phyloP scores from a whole-genome alignment of 2,113 vertebrate genomes.

The Phrynocephalus versicolor region DNA sequence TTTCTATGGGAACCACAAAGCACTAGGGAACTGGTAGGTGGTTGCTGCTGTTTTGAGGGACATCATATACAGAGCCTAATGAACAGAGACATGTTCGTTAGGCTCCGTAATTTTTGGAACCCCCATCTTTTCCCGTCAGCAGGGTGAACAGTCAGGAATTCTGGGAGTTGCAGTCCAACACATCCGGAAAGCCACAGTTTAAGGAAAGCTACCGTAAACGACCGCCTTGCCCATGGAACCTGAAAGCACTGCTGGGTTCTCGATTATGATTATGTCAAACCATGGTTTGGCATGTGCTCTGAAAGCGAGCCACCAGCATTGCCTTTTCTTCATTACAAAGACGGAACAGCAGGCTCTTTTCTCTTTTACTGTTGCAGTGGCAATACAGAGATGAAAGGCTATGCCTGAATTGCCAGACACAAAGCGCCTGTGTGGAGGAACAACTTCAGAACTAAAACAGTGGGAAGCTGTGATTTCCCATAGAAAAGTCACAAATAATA shows the following conservation, averaged over 20 bases:
- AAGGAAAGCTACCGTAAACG: background rate
- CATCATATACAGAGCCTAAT: too few species aligned
- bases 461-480: too few species aligned
- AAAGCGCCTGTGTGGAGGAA: background rate
- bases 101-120: too few species aligned
- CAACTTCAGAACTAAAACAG: background rate
- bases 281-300: background rate
- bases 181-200: too few species aligned
- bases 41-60: too few species aligned
- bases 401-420: background rate
- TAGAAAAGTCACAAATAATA: background rate
- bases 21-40: too few species aligned
- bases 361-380: background rate
- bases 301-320: background rate
- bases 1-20: too few species aligned
- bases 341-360: background rate
- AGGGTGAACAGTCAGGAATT: too few species aligned
- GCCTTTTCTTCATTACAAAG: background rate
- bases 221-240: background rate
- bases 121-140: too few species aligned
- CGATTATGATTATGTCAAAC: background rate
- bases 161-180: too few species aligned
- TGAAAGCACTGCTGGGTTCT: background rate
- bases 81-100: too few species aligned
- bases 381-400: too few species aligned